Base-by-base conservation (phyloP, 2,888 invertebrate genomes). In the Sminthurides aquaticus region DNA sequence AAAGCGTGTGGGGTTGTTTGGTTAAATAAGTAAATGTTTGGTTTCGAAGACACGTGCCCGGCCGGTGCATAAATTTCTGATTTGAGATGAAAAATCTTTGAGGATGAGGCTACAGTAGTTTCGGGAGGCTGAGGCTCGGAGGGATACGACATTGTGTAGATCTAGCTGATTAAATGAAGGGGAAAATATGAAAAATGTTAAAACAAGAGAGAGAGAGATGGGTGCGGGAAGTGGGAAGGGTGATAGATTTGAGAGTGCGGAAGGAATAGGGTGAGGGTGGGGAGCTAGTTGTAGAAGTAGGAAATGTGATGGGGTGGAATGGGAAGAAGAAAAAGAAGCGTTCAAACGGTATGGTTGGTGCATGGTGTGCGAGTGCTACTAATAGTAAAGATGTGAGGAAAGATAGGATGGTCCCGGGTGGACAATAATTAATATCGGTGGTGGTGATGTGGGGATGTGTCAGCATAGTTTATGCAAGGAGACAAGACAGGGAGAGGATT, bases 401-500 rank as follows among this genome's bases (percentile, higher is more conserved):
- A 64, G 71, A 73, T 73, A 73, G 64, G 60, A 57, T 43, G 52
- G 67, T 71, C 73, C 71, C 71, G 65, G 66, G 71, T 73, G 73
- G 71, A 73, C 71, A 73, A 73, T 73, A 73, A 73, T 73, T 73
- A 73, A 73, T 73, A 70, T 71, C 67, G 69, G 69, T 70, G 65
- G 70, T 70, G 70, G 69, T 67, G 71, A 69, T 67, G 70, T 67
- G 71, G 71, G 67, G 70, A 70, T 67, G 69, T 71, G 71, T 70
- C 71, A 73, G 68, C 70, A 69, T 64, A 63, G 64, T 68, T 67
- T 67, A 67, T 65, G 63, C 65, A 67, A 61, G 49, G 64, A 64
- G 69, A 66, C 66, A 66, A 67, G 67, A 60, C 67, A 63, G 62
- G 26, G 62, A n/a, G n/a, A 70, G 57, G 62, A 69, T 69, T 69